Percentiles rank a stretch among this genome's conserved stretches.
Evolutionary conservation across 2,797 vertebrate species (phyloP).

Genomic region (Macropodus opercularis): DNA sequence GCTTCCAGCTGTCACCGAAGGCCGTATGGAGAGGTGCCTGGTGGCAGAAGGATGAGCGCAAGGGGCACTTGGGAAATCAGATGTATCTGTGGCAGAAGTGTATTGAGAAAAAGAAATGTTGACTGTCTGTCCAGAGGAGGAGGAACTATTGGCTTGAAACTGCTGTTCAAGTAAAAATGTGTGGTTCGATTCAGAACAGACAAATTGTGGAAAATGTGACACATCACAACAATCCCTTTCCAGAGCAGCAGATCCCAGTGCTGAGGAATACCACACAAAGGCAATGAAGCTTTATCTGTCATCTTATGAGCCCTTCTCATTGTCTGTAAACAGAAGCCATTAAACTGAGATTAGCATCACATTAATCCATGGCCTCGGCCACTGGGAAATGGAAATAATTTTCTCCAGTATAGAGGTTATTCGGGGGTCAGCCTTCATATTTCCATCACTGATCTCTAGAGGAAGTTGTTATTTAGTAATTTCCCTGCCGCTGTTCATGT

Average conservation of each 20-base stretch:
- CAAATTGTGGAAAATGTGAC: neutral
- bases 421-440: slow-evolving; percentile 29
- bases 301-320: slow-evolving; percentile 54
- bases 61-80: slow-evolving; percentile 65
- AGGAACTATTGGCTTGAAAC: slow-evolving; percentile 3
- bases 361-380: slow-evolving; percentile 57
- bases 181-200: neutral
- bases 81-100: slow-evolving; percentile 33
- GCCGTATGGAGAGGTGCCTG: slow-evolving; percentile 46
- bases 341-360: slow-evolving; percentile 71
- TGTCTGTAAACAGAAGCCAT: slow-evolving; percentile 69
- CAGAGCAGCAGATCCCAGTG: slow-evolving; percentile 50
- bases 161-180: neutral
- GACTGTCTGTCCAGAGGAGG: slow-evolving; percentile 36
- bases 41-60: slow-evolving; percentile 25
- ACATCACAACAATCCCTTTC: neutral
- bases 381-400: slow-evolving; percentile 54
- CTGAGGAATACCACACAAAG: slow-evolving; percentile 34
- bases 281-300: slow-evolving; percentile 46
- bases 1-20: slow-evolving; percentile 45
- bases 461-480: slow-evolving; percentile 5
- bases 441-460: slow-evolving; percentile 27
- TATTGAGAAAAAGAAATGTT: slow-evolving; percentile 44
- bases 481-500: neutral
- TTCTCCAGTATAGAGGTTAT: slow-evolving; percentile 29